Evolutionary conservation across 2,888 invertebrate species (phyloP).

Genomic region (Pseudococcus jackbeardsleyi): DNA sequence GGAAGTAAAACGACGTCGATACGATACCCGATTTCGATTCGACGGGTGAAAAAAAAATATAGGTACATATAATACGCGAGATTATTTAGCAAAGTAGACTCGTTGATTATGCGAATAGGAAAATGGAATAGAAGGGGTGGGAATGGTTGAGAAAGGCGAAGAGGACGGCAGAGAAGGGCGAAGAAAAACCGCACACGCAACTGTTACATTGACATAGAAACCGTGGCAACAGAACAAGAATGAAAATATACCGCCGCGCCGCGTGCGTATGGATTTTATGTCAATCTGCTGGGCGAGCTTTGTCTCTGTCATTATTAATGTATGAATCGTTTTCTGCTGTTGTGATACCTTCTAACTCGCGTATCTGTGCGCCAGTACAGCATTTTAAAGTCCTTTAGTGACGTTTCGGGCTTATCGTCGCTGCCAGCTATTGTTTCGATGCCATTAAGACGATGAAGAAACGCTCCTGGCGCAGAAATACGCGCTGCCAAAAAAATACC

Average conservation of each 20-base stretch:
- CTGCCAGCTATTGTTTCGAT: conserved; percentile 43
- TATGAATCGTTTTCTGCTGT: conserved; percentile 58
- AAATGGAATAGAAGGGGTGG: neutral
- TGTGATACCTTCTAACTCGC: conserved; percentile 27
- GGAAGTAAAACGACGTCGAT: neutral
- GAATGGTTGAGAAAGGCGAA: neutral
- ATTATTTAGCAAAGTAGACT: conserved; percentile 19
- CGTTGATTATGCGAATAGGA: conserved; percentile 10
- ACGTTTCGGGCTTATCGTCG: conserved; percentile 53
- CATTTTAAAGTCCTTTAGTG: conserved; percentile 48
- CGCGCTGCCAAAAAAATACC: neutral
- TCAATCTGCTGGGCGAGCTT: conserved; percentile 61
- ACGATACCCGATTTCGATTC: neutral
- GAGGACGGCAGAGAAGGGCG: neutral
- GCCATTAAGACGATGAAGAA: conserved; percentile 53
- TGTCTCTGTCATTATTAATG: conserved; percentile 61
- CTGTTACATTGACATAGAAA: conserved; percentile 52
- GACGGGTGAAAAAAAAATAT: neutral
- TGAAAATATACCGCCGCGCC: conserved; percentile 24
- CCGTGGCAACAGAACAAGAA: conserved; percentile 47
- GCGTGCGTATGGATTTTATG: conserved; percentile 60
- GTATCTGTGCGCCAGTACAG: neutral
- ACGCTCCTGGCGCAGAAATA: neutral
- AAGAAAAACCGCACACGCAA: conserved; percentile 44
- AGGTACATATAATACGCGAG: conserved; percentile 9